These are phyloP conservation scores for Oryzias woworae DNA, from an alignment of 2,113 vertebrate species.

Conservation along the genomic window DNA sequence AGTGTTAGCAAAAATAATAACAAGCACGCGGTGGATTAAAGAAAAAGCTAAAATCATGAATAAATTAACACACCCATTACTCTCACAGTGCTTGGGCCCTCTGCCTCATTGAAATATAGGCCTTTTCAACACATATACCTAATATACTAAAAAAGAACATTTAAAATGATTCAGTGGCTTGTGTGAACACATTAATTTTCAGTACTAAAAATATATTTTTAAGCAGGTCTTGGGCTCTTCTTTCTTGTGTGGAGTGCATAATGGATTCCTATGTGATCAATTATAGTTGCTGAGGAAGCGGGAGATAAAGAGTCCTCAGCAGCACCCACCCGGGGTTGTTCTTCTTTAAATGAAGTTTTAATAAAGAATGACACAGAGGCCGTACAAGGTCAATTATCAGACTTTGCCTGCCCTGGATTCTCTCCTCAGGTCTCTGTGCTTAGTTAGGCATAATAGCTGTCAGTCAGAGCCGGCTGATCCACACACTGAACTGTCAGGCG, in stretches of 20 bases:
- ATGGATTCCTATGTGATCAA: slow-evolving; percentile 82
- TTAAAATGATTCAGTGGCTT: slow-evolving; percentile 85
- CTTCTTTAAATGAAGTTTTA: slow-evolving; percentile 86
- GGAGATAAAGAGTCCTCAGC: slow-evolving; percentile 69
- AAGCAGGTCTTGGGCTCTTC: slow-evolving; percentile 77
- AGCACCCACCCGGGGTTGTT: slow-evolving; percentile 78
- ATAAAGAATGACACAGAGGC: slow-evolving; percentile 79
- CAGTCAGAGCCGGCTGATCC: slow-evolving; percentile 73
- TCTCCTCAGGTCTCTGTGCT: slow-evolving; percentile 56
- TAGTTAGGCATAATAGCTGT: slow-evolving; percentile 74
- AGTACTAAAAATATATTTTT: slow-evolving; percentile 88
- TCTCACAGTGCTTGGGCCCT: slow-evolving; percentile 51
- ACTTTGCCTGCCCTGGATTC: slow-evolving; percentile 56
- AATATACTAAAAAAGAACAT: slow-evolving; percentile 86
- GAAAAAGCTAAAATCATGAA: slow-evolving; percentile 71
- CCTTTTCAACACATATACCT: slow-evolving; percentile 84
- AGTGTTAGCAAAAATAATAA: slow-evolving; percentile 47
- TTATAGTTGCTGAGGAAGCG: slow-evolving; percentile 67
- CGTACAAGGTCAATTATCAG: slow-evolving; percentile 81
- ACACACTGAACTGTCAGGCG: slow-evolving; percentile 68
- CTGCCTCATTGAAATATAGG: slow-evolving; percentile 79
- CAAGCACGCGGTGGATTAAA: slow-evolving; percentile 47
- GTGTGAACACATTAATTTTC: slow-evolving; percentile 83
- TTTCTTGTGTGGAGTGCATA: slow-evolving; percentile 77
- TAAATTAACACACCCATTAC: slow-evolving; percentile 74